Evolutionary conservation across 1,140 invertebrate genomes (phyloP).

Genomic region (Meloidogyne floridensis): DNA sequence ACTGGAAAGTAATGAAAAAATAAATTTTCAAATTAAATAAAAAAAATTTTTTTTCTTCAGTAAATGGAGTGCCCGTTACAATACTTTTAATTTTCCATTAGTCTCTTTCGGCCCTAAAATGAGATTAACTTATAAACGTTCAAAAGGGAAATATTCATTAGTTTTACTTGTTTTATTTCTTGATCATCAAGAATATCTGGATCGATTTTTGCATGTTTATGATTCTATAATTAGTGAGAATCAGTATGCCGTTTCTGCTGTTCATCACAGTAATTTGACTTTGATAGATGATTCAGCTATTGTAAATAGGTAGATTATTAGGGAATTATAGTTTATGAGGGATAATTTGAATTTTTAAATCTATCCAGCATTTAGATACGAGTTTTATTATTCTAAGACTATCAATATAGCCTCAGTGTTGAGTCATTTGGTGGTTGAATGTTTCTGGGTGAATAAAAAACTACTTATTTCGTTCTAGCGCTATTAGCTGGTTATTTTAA

Average conservation of each 20-base stretch:
- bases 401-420: no score
- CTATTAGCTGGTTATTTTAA: no score
- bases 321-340: neutral
- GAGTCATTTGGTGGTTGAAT: no score
- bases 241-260: slow-evolving; percentile 63
- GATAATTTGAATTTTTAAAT: no score
- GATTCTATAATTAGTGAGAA: slow-evolving; percentile 54
- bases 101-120: slow-evolving; percentile 81
- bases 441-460: no score
- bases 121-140: slow-evolving; percentile 80
- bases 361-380: no score
- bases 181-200: slow-evolving; percentile 64
- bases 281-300: slow-evolving; percentile 54
- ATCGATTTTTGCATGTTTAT: slow-evolving; percentile 51
- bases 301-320: slow-evolving; percentile 47
- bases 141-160: slow-evolving; percentile 66
- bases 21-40: neutral
- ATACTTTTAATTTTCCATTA: slow-evolving; percentile 82
- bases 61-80: slow-evolving; percentile 74
- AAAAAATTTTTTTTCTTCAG: slow-evolving; percentile 8
- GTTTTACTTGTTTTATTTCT: slow-evolving; percentile 59
- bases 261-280: slow-evolving; percentile 63
- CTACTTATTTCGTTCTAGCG: no score
- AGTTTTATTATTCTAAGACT: no score
- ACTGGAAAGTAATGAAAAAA: slow-evolving; percentile 37